phyloP scores from a whole-genome alignment of 2,888 invertebrate species.

The Fabriciana adippe region DNA sequence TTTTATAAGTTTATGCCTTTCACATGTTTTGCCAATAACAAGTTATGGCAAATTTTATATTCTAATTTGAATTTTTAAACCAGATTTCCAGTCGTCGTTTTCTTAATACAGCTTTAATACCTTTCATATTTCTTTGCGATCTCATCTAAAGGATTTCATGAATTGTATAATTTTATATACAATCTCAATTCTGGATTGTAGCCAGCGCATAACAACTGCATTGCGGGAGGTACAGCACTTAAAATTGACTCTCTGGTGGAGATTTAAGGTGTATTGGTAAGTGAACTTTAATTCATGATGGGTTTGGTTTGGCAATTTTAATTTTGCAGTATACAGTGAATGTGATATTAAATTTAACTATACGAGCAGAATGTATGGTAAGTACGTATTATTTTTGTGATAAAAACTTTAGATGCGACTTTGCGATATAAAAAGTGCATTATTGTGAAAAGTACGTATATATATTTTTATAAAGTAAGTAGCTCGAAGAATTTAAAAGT shows the following conservation, averaged over 20 bases:
- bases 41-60: slow-evolving; percentile 42
- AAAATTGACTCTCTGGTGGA: slow-evolving; percentile 37
- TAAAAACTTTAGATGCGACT: too few relatives aligned
- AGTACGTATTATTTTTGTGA: too few relatives aligned
- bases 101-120: slow-evolving; percentile 38
- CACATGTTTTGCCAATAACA: slow-evolving; percentile 39
- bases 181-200: slow-evolving; percentile 70
- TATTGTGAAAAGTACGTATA: too few relatives aligned
- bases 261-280: slow-evolving; percentile 29
- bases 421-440: too few relatives aligned
- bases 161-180: slow-evolving; percentile 68
- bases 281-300: slow-evolving; percentile 14
- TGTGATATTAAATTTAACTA: background rate
- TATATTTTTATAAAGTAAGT: too few relatives aligned
- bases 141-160: slow-evolving; percentile 52
- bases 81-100: slow-evolving; percentile 33
- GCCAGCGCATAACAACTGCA: slow-evolving; percentile 68
- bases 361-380: too few relatives aligned
- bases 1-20: slow-evolving; percentile 43
- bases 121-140: slow-evolving; percentile 36
- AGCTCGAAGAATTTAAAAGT: too few relatives aligned
- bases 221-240: slow-evolving; percentile 53
- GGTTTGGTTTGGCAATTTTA: background rate
- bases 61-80: slow-evolving; percentile 46
- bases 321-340: background rate